These are phyloP conservation scores for Octodon degus DNA, from an alignment of 2,113 vertebrate genomes.

Conservation along the genomic window DNA sequence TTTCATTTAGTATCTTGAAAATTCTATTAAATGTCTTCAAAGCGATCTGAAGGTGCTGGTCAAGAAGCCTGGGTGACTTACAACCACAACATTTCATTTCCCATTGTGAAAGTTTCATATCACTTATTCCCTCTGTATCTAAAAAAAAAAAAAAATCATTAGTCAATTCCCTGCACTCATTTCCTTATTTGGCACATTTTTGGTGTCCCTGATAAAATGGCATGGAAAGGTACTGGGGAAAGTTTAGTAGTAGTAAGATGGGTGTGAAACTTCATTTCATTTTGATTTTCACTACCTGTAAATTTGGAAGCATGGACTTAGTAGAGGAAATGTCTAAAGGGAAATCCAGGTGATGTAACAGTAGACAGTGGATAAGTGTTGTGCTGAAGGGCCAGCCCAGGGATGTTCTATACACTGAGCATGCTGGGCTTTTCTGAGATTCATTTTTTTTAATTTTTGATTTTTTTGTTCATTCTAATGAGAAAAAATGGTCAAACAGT, in stretches of 20 bases:
- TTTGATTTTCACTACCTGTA: conserved; percentile 1
- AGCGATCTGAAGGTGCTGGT: background rate
- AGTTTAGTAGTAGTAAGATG: background rate
- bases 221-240: background rate
- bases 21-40: background rate
- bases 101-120: accelerated
- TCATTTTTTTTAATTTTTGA: background rate
- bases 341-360: background rate
- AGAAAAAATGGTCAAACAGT: too few species aligned
- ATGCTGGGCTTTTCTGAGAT: background rate
- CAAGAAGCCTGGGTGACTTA: background rate
- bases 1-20: background rate
- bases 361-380: background rate
- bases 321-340: accelerated
- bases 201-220: background rate
- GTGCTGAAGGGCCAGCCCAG: background rate
- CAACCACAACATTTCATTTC: background rate
- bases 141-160: background rate
- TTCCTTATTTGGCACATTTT: background rate
- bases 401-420: background rate
- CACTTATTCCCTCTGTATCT: accelerated
- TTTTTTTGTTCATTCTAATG: too few species aligned
- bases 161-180: background rate
- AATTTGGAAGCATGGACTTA: background rate
- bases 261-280: background rate